Conservation (phyloP, 2,888 invertebrate genomes). For the Rhingia campestris region DNA sequence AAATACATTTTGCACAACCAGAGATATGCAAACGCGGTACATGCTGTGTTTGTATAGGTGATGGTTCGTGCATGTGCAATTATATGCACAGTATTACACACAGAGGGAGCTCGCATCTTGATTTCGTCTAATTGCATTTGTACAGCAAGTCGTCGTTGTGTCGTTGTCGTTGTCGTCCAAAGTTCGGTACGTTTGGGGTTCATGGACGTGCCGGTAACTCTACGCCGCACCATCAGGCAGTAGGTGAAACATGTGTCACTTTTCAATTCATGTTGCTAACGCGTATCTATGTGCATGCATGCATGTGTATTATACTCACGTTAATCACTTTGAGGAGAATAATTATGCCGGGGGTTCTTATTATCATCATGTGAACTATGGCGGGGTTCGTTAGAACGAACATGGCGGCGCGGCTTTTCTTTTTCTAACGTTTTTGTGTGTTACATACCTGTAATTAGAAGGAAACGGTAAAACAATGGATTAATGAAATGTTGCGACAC, state of each 20-base stretch:
- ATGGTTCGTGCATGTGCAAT: slow-evolving; percentile 69
- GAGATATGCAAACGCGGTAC: slow-evolving; percentile 15
- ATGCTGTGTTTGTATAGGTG: slow-evolving; percentile 18
- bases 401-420: no score
- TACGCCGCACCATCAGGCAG: not conserved
- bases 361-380: slow-evolving; percentile 63
- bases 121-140: slow-evolving; percentile 71
- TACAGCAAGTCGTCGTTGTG: slow-evolving; percentile 11
- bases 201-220: slow-evolving; percentile 64
- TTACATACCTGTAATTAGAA: slow-evolving; percentile 73
- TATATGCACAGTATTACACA: slow-evolving; percentile 53
- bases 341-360: slow-evolving; percentile 62
- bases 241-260: slow-evolving; percentile 57
- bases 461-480: slow-evolving; percentile 61
- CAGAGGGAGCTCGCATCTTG: slow-evolving; percentile 60
- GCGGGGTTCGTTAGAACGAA: slow-evolving; percentile 38
- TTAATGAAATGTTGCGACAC: slow-evolving; percentile 71
- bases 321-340: slow-evolving; percentile 62
- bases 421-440: slow-evolving; percentile 26
- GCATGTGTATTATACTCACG: slow-evolving; percentile 47
- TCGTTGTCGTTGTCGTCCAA: slow-evolving; percentile 33
- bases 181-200: slow-evolving; percentile 65
- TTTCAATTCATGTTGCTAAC: slow-evolving; percentile 53
- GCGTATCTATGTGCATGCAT: slow-evolving; percentile 9
- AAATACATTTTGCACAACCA: slow-evolving; percentile 58